A percentile compares a stretch with the other conserved stretches of the same genome.
These are phyloP conservation scores for Neomicropteryx cornuta DNA, from an alignment of 1,140 invertebrate species.

Conservation along the genomic window DNA sequence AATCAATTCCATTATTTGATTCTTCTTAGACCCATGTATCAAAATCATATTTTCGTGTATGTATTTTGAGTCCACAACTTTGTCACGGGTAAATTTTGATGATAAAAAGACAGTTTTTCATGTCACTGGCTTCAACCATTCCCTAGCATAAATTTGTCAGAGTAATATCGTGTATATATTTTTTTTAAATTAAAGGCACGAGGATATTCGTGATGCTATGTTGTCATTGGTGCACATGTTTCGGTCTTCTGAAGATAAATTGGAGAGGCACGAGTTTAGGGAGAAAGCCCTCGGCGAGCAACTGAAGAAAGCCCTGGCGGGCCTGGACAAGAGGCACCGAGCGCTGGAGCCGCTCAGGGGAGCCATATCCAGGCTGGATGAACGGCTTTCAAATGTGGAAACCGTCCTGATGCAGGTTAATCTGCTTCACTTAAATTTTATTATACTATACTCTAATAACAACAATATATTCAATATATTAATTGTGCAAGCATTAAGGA, in stretches of 20 bases:
- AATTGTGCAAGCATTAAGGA: too few relatives aligned
- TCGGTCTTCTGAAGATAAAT: conserved; percentile 64
- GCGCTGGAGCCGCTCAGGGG: conserved; percentile 56
- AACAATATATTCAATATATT: too few relatives aligned
- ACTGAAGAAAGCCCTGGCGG: conserved; percentile 57
- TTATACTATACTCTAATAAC: too few relatives aligned
- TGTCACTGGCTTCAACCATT: too few relatives aligned
- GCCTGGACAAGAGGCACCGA: conserved; percentile 61
- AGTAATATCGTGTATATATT: too few relatives aligned
- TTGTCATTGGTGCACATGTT: conserved; percentile 72
- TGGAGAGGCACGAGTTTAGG: conserved; percentile 73
- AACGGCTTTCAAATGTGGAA: conserved; percentile 56
- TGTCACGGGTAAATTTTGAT: too few relatives aligned
- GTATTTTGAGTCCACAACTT: too few relatives aligned
- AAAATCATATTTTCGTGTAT: too few relatives aligned
- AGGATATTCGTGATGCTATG: conserved; percentile 72
- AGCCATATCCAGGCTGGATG: conserved; percentile 51
- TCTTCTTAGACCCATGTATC: too few relatives aligned
- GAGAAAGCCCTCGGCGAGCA: conserved; percentile 69
- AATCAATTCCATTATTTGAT: too few relatives aligned
- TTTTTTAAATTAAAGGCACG: conserved; percentile 47
- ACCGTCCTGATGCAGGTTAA: conserved; percentile 47
- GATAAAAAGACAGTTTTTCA: too few relatives aligned
- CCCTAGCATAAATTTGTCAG: too few relatives aligned
- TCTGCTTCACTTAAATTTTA: conserved; percentile 1